These are phyloP conservation scores for Meloidogyne exigua DNA, from an alignment of 1,140 invertebrate genomes.

Conservation along the genomic window DNA sequence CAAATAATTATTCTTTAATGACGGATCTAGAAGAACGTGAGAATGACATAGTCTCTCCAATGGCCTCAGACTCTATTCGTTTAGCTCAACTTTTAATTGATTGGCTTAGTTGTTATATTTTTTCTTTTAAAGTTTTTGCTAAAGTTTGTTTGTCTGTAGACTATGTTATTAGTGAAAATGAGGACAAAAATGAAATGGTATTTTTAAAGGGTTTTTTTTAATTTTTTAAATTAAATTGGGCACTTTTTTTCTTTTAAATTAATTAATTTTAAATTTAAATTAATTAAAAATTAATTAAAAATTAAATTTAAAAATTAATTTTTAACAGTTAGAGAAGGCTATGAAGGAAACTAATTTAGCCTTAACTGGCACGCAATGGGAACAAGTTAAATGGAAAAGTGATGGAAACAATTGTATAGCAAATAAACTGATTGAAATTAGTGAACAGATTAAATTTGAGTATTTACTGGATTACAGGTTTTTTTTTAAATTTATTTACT, in stretches of 20 bases:
- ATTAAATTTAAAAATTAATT: not conserved
- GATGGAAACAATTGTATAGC: not conserved
- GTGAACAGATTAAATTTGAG: not conserved
- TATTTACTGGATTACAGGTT: not conserved
- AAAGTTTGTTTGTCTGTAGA: not conserved
- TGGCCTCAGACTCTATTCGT: not conserved
- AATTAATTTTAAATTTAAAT: not conserved
- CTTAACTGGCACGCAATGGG: not conserved
- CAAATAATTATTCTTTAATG: not conserved
- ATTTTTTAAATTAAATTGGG: no score
- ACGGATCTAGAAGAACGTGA: not conserved
- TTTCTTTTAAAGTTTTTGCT: not conserved
- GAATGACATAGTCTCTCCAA: not conserved
- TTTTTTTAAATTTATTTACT: no score
- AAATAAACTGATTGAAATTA: not conserved
- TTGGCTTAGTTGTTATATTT: not conserved
- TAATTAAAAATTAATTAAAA: not conserved
- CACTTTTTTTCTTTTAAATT: no score
- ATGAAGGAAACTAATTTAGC: not conserved
- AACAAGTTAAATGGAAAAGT: not conserved
- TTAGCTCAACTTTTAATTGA: not conserved
- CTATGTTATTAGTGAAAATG: not conserved
- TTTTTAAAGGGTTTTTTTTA: no score
- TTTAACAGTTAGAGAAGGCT: not conserved
- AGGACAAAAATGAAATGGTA: not conserved